Evolutionary conservation across 2,888 invertebrate genomes (phyloP).

Genomic region (Drosophila yooni): DNA sequence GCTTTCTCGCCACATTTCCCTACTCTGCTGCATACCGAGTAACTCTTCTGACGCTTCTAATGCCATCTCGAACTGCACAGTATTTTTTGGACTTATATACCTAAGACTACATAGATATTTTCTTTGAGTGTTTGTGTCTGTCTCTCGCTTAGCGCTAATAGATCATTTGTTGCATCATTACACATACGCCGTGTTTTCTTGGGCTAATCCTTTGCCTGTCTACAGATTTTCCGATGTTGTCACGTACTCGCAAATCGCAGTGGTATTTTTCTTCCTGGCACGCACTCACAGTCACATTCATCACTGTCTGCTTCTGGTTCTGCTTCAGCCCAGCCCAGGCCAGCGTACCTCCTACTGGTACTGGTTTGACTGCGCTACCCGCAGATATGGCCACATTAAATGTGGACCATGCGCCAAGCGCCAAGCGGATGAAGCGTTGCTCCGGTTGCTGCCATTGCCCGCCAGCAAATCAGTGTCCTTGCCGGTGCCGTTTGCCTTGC

Average conservation of each 20-base stretch:
- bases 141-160: conserved; percentile 37
- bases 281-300: conserved; percentile 61
- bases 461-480: conserved; percentile 65
- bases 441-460: conserved; percentile 46
- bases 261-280: conserved; percentile 50
- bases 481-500: conserved; percentile 38
- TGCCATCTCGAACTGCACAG: neutral
- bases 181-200: conserved; percentile 51
- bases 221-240: conserved; percentile 53
- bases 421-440: conserved; percentile 57
- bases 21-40: neutral
- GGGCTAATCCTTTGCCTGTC: conserved; percentile 66
- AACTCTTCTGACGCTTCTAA: neutral
- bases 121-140: conserved; percentile 8
- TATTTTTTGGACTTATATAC: neutral
- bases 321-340: neutral
- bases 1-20: neutral
- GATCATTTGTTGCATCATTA: conserved; percentile 74
- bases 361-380: conserved; percentile 8
- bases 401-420: conserved; percentile 62
- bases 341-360: neutral
- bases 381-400: conserved; percentile 59
- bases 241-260: conserved; percentile 66
- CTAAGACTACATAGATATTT: neutral
- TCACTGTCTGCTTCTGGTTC: conserved; percentile 60